Evolutionary conservation across 2,888 invertebrate species (phyloP).

Genomic region (Hermaeophaga mercurialis): DNA sequence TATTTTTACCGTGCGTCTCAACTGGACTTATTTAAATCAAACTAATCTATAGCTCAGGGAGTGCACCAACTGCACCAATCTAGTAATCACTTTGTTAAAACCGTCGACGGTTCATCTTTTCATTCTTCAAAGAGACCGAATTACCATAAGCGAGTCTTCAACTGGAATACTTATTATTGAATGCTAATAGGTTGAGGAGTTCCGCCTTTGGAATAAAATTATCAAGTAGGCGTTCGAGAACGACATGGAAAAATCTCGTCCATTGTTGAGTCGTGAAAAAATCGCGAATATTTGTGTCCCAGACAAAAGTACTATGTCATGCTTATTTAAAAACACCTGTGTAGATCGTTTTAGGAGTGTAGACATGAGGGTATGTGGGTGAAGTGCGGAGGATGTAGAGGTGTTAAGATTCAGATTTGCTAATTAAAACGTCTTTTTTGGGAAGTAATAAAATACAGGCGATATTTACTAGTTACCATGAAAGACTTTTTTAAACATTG

Average conservation of each 20-base stretch:
- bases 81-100: too few relatives aligned
- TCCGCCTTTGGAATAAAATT: constrained; percentile 42
- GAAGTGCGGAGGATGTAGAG: constrained; percentile 16
- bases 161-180: constrained; percentile 49
- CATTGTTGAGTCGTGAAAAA: constrained; percentile 46
- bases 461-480: too few relatives aligned
- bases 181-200: constrained; percentile 51
- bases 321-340: constrained; percentile 45
- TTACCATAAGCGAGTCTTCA: constrained; percentile 35
- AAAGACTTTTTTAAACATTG: too few relatives aligned
- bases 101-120: constrained; percentile 5
- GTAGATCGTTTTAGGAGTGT: constrained; percentile 37
- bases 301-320: constrained; percentile 39
- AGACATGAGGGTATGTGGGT: constrained; percentile 15
- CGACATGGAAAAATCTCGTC: constrained; percentile 41
- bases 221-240: constrained; percentile 42
- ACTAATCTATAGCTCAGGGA: too few relatives aligned
- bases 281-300: constrained; percentile 41
- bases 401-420: constrained; percentile 17
- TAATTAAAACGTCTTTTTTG: constrained; percentile 17
- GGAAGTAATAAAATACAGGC: neutral
- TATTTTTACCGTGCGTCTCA: too few relatives aligned
- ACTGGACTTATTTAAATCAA: too few relatives aligned
- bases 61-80: too few relatives aligned
- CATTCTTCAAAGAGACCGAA: constrained; percentile 31